These are phyloP conservation scores for Trichechus manatus DNA, from an alignment of 2,113 vertebrate genomes.

Conservation along the genomic window DNA sequence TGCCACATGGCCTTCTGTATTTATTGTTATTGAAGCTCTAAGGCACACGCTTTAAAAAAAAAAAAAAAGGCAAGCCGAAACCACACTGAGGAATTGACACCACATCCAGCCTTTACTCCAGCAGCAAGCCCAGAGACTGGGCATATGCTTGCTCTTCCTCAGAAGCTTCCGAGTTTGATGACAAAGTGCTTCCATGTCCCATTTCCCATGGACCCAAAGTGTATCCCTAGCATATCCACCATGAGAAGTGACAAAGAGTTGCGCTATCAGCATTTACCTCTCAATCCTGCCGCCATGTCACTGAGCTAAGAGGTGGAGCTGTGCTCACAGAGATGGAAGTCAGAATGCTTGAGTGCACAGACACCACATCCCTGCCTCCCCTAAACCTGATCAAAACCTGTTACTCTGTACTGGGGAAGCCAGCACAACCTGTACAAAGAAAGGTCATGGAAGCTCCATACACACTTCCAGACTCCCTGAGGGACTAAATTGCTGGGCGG, in stretches of 20 bases:
- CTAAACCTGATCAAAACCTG: background rate
- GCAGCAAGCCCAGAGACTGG: background rate
- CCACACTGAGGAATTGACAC: background rate
- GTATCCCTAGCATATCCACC: no score
- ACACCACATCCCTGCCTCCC: background rate
- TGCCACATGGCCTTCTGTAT: background rate
- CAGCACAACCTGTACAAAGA: no score
- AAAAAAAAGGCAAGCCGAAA: background rate
- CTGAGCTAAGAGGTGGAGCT: background rate
- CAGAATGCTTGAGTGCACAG: background rate
- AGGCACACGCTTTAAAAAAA: background rate
- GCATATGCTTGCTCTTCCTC: background rate
- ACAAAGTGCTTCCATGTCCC: no score
- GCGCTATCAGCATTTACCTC: no score
- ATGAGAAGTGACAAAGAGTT: background rate
- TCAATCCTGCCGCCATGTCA: accelerated
- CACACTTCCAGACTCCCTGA: no score
- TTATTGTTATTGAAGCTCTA: background rate
- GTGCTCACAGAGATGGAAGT: background rate
- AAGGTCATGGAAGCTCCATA: no score
- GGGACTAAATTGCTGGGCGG: no score
- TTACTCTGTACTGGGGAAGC: no score
- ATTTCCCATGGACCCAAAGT: no score
- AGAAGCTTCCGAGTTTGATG: background rate
- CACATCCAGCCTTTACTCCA: background rate